Base-by-base conservation (phyloP, 2,113 vertebrate genomes). In the Cryptomyrus ogoouensis region DNA sequence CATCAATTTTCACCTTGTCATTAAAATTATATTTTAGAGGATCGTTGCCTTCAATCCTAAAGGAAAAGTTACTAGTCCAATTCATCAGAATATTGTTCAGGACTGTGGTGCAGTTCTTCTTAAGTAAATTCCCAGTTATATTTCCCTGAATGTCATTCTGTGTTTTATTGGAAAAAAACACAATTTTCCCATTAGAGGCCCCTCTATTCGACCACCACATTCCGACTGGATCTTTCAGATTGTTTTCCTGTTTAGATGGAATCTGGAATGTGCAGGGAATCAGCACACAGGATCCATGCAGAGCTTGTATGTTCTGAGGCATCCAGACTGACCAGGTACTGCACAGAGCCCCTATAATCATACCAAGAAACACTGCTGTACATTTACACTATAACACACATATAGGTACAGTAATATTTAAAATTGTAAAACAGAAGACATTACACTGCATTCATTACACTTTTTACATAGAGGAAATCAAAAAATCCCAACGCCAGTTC, bases 221-320 rank as follows among this genome's bases (percentile, higher is more conserved):
- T 39, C 93, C 91, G 90, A 46, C 94, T 0, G 92, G 90, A 2
- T 83, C 42, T 47, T 94, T 92, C 88, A 95, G 90, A 80, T 80
- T 0, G 0, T 3, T 0, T 0, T 94, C 90, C 5, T 2, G 91
- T 5, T 5, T 2, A 0, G 84, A 10, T 15, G 15, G 24, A 49
- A 93, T 58, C 53, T 2, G 53, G 53, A 58, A 58, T 58, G 24
- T 66, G 58, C 58, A 66, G 58, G 58, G 58, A 90, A 95, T 88
- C 7, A 56, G 46, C 84, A 94, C 90, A 66, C 95, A 95, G 0
- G 94, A 94, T 39, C 94, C 93, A 62, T 90, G 90, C 5, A 94
- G 91, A 10, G 53, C 93, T 24, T 90, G 87, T 0, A 94, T 56
- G 3, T 42, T 87, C 89, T 89, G 88, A 83, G 94, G 93, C 90